A percentile compares a stretch with the other conserved stretches of the same genome.
These are phyloP conservation scores for Nyleta sp. DNA, from an alignment of 2,888 invertebrate genomes.

Conservation along the genomic window DNA sequence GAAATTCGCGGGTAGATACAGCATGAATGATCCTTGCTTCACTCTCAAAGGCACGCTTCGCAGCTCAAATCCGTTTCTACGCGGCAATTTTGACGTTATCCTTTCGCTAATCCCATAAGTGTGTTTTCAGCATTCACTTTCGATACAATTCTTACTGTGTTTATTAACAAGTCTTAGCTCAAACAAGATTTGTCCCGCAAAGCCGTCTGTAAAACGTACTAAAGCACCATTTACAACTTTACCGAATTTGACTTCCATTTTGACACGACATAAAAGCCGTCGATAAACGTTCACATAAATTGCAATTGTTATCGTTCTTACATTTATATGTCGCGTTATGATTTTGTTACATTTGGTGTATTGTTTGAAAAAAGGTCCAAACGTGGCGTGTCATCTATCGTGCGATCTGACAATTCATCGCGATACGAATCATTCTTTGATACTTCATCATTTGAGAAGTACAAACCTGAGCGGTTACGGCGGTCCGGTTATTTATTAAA, in stretches of 20 bases:
- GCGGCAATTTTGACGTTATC: conserved; percentile 61
- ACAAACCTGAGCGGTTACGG: conserved; percentile 7
- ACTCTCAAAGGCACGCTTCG: conserved; percentile 72
- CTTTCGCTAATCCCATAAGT: conserved; percentile 58
- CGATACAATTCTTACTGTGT: conserved; percentile 32
- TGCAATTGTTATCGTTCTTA: no score
- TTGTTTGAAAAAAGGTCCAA: no score
- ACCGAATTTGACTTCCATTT: no score
- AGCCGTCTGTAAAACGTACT: no score
- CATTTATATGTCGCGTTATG: no score
- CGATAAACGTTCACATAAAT: no score
- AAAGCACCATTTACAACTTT: no score
- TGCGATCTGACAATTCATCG: conserved; percentile 40
- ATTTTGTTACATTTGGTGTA: no score
- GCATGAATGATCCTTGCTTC: conserved; percentile 72
- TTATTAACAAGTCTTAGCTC: conserved; percentile 29
- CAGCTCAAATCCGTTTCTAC: conserved; percentile 67
- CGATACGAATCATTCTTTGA: conserved; percentile 30
- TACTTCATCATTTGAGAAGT: conserved; percentile 36
- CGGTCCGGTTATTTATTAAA: conserved; percentile 43
- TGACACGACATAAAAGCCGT: no score
- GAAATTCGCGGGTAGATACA: conserved; percentile 50
- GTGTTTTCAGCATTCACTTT: conserved; percentile 51
- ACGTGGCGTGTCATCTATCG: no score
- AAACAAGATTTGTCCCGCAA: no score